A percentile compares a stretch with the other conserved stretches of the same genome.
Conservation (phyloP, 23 tunicate species). For the Trididemnum nubilum region DNA sequence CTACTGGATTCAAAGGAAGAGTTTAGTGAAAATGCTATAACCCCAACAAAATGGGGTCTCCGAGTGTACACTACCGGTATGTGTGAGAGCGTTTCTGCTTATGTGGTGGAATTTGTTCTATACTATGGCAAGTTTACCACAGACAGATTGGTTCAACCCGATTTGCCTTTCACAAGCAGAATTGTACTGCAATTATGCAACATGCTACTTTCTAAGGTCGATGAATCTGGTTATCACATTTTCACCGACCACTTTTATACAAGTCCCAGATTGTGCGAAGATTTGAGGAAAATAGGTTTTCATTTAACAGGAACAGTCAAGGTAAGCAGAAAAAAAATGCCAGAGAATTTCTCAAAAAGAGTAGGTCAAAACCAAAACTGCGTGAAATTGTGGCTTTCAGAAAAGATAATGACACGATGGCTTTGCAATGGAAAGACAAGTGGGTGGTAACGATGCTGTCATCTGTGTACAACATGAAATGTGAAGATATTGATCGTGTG, state of each 20-base stretch:
- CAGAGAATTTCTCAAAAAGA: not conserved
- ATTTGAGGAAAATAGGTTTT: not conserved
- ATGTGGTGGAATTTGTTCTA: slow-evolving; percentile 21
- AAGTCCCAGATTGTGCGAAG: not conserved
- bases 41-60: slow-evolving; percentile 40
- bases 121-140: too few species aligned
- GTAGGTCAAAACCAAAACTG: not conserved
- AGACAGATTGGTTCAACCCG: not conserved
- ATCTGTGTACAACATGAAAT: not conserved
- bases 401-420: slow-evolving; percentile 8
- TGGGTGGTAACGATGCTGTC: slow-evolving; percentile 23
- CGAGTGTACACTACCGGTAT: slow-evolving; percentile 7
- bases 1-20: slow-evolving; percentile 33
- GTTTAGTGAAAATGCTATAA: slow-evolving; percentile 31
- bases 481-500: slow-evolving; percentile 2
- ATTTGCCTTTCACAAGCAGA: too few species aligned
- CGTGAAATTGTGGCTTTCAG: slow-evolving; percentile 16
- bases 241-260: slow-evolving; percentile 25
- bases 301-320: too few species aligned
- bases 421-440: slow-evolving; percentile 29
- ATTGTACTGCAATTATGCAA: too few species aligned
- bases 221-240: slow-evolving; percentile 14
- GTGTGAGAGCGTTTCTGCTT: slow-evolving; percentile 27
- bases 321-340: not conserved
- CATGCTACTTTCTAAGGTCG: not conserved